Percentiles rank a stretch among this genome's conserved stretches.
These are phyloP conservation scores for Craterocephalus amniculus DNA, from an alignment of 2,797 vertebrate genomes.

Conservation along the genomic window DNA sequence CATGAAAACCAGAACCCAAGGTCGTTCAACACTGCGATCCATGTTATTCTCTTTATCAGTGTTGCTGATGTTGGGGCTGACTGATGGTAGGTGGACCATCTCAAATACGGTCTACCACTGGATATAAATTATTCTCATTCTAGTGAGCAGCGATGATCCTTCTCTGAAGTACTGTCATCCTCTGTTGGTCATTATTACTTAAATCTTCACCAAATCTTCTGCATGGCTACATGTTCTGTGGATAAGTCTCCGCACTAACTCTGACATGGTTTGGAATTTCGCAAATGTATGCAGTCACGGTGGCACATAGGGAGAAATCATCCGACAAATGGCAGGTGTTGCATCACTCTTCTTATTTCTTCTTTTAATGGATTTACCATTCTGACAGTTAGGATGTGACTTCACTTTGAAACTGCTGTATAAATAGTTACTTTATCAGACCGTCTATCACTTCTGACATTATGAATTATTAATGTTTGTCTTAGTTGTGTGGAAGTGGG, in stretches of 20 bases:
- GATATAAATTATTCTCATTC: conserved; percentile 28
- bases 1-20: background rate
- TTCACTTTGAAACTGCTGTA: conserved; percentile 46
- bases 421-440: conserved; percentile 44
- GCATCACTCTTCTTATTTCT: conserved; percentile 46
- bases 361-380: conserved; percentile 54
- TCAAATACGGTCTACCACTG: conserved; percentile 8
- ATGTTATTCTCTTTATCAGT: background rate
- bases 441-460: conserved; percentile 39
- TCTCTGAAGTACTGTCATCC: conserved; percentile 37
- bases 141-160: conserved; percentile 18
- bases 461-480: conserved; percentile 54
- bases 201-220: conserved; percentile 55
- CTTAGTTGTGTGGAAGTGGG: conserved; percentile 18
- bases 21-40: background rate
- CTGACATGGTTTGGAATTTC: conserved; percentile 55
- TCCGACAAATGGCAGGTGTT: conserved; percentile 57
- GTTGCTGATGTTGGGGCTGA: background rate
- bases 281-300: conserved; percentile 37
- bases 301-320: conserved; percentile 40
- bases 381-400: conserved; percentile 35
- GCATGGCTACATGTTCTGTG: conserved; percentile 30
- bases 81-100: conserved; percentile 5
- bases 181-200: conserved; percentile 37
- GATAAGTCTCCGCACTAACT: conserved; percentile 49